Evolutionary conservation across 1,140 invertebrate species (phyloP).

Genomic region (Rhynchophorus ferrugineus): DNA sequence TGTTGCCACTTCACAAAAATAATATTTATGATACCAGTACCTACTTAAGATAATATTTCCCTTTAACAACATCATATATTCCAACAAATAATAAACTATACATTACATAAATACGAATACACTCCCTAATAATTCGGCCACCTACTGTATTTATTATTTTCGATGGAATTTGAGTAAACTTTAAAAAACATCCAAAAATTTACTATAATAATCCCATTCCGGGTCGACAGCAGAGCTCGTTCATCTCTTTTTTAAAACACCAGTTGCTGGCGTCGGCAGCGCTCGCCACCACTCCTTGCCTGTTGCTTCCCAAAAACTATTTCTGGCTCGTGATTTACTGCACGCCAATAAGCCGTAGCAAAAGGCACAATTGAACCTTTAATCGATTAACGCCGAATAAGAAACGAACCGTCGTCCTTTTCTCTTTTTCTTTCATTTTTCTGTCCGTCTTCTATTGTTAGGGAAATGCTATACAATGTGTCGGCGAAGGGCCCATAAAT

Average conservation of each 20-base stretch:
- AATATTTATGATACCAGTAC: too few relatives aligned
- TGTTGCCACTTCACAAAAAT: too few relatives aligned
- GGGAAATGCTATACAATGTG: constrained; percentile 21
- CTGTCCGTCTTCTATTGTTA: constrained; percentile 17
- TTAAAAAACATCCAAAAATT: too few relatives aligned
- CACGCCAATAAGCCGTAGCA: constrained; percentile 27
- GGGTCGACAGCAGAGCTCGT: constrained; percentile 1
- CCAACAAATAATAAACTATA: too few relatives aligned
- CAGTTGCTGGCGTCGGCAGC: constrained; percentile 12
- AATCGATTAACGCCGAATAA: constrained; percentile 29
- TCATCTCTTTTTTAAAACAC: constrained; percentile 11
- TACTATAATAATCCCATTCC: too few relatives aligned
- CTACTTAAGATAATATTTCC: too few relatives aligned
- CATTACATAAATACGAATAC: too few relatives aligned
- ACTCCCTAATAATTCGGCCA: too few relatives aligned
- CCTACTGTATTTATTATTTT: too few relatives aligned
- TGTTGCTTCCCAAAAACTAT: constrained; percentile 23
- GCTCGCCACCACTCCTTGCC: constrained; percentile 5
- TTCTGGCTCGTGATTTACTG: constrained; percentile 26
- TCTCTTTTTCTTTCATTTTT: constrained; percentile 3
- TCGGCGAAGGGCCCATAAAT: constrained; percentile 15
- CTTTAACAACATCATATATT: too few relatives aligned
- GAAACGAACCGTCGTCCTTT: constrained; percentile 26
- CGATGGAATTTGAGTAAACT: too few relatives aligned
- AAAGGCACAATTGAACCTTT: constrained; percentile 27